These are phyloP conservation scores for Montipora efflorescens DNA, from an alignment of 64 coral and sea anemone genomes.

Conservation along the genomic window DNA sequence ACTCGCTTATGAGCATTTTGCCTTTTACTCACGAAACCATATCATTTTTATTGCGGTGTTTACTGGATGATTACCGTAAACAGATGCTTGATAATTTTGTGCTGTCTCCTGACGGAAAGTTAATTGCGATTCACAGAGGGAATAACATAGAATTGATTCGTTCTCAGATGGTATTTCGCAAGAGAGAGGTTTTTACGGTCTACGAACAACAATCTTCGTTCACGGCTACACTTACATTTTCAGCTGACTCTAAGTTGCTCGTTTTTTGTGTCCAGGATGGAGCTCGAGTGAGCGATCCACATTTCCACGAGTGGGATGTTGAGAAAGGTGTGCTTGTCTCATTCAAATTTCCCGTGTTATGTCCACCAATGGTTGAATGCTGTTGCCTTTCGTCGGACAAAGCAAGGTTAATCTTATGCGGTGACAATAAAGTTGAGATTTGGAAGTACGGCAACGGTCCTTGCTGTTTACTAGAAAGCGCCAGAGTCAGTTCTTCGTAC, in stretches of 20 bases:
- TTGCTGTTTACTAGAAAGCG: not conserved
- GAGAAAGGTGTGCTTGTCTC: not conserved
- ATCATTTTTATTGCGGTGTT: no score
- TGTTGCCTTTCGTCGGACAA: not conserved
- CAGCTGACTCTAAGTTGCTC: not conserved
- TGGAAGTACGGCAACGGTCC: not conserved
- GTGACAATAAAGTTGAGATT: not conserved
- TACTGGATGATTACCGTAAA: no score
- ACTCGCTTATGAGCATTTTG: no score
- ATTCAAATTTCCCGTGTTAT: not conserved
- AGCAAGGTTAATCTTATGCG: no score
- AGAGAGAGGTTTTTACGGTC: no score
- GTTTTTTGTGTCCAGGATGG: no score
- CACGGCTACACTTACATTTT: not conserved
- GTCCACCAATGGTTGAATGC: not conserved
- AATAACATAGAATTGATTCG: no score
- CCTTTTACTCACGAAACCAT: no score
- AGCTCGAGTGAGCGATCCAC: not conserved
- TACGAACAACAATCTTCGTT: no score
- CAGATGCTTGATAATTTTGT: no score
- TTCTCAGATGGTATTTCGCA: not conserved
- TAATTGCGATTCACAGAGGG: no score
- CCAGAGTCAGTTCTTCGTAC: not conserved
- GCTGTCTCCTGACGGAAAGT: no score
- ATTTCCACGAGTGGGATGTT: slow-evolving; percentile 8